Evolutionary conservation across 2,797 vertebrate species (phyloP).

Genomic region (Margarornis squamiger): DNA sequence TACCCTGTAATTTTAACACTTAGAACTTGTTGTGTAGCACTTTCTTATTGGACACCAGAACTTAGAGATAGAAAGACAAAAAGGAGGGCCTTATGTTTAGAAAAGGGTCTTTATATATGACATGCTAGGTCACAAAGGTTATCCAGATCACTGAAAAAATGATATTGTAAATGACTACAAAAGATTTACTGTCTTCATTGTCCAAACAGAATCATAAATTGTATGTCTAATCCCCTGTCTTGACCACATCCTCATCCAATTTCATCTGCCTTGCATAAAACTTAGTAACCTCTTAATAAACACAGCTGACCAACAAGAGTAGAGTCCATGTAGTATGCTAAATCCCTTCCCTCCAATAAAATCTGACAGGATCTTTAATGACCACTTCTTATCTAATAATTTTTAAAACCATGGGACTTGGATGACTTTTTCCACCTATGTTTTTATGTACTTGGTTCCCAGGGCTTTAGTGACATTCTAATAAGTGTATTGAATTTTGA

Average conservation of each 20-base stretch:
- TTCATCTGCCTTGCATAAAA: not conserved
- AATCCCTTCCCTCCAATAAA: not conserved
- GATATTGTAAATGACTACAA: not conserved
- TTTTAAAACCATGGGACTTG: not conserved
- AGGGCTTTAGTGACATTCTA: slow-evolving; percentile 24
- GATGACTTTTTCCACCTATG: not conserved
- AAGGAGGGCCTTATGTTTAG: not conserved
- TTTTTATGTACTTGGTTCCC: not conserved
- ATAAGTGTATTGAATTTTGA: slow-evolving; percentile 50
- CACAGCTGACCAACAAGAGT: not conserved
- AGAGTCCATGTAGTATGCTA: not conserved
- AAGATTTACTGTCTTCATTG: not conserved
- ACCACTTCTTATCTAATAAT: not conserved
- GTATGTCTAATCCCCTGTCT: not conserved
- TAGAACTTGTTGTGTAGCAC: not conserved
- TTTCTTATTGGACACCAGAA: not conserved
- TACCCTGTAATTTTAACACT: not conserved
- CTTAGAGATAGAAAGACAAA: not conserved
- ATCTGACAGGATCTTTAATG: not conserved
- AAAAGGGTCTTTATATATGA: not conserved
- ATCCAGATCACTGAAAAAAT: slow-evolving; percentile 1
- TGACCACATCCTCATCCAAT: not conserved
- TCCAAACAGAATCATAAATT: not conserved
- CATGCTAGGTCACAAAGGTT: not conserved
- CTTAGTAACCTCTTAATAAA: not conserved